Evolutionary conservation across 2,888 invertebrate species (phyloP), one percentile per base, ranked within the genome.

Genomic region (Eupelmus urozonus): DNA sequence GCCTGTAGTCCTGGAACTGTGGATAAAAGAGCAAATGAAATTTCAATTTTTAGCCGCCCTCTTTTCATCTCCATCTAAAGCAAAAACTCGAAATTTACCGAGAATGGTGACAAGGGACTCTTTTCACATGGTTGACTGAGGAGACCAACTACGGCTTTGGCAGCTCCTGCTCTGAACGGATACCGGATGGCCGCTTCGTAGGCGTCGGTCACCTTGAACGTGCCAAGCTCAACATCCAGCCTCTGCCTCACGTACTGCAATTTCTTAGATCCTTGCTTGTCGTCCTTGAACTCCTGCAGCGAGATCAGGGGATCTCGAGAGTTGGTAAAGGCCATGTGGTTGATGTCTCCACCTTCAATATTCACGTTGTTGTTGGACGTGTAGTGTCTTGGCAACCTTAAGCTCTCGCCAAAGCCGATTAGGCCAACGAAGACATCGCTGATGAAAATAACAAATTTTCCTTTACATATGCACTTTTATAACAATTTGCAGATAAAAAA

Each of bases 111-210:
- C 62, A 92, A 88, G 0, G 90, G 89, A 29, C 91, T 91, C 80
- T 91, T 89, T 81, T 92, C 91, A 87, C 96, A 94, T 0, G 92
- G 89, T 27, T 92, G 91, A 16, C 93, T 93, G 29, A 93, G 91
- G 0, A 96, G 91, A 55, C 92, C 92, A 84, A 97, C 90, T 81
- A 95, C 92, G 69, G 93, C 93, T 86, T 95, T 96, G 57, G 94
- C 92, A 0, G 96, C 95, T 1, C 93, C 94, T 0, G 95, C 91
- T 80, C 97, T 92, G 91, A 95, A 95, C 0, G 96, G 95, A 89
- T 95, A 94, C 0, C 92, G 88, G 16, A 93, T 85, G 0, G 94
- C 92, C 49, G 93, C 91, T 13, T 90, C 85, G 89, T 95, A 94
- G 0, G 94, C 94, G n/a, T 90, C 90, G n/a, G 87, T 88, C 70